These are phyloP conservation scores for Actinia equina DNA, from an alignment of 64 coral and sea anemone species.

Conservation along the genomic window DNA sequence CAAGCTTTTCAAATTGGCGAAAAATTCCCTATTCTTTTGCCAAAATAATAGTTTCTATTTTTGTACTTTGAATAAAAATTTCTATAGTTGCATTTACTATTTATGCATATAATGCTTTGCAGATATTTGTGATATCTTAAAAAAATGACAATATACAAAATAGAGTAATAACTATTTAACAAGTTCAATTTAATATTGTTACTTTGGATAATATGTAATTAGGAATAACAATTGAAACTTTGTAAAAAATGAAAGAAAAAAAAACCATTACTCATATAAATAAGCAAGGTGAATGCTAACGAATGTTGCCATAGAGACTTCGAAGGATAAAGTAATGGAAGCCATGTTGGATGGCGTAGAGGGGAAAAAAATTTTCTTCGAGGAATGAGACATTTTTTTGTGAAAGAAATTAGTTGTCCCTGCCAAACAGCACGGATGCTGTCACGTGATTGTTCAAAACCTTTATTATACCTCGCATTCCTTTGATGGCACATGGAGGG, in stretches of 20 bases:
- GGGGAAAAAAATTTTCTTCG: too few relatives aligned
- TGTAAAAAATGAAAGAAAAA: too few relatives aligned
- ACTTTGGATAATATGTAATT: background rate
- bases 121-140: conserved; percentile 15
- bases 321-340: too few relatives aligned
- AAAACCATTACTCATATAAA: too few relatives aligned
- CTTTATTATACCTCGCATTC: too few relatives aligned
- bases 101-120: conserved; percentile 25
- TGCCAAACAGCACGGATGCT: too few relatives aligned
- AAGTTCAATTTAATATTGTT: conserved; percentile 3
- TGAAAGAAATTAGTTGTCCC: too few relatives aligned
- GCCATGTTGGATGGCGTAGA: too few relatives aligned
- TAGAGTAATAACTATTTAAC: conserved; percentile 30
- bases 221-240: background rate
- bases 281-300: too few relatives aligned
- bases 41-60: background rate
- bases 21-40: background rate
- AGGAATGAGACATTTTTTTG: too few relatives aligned
- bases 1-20: background rate
- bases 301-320: too few relatives aligned
- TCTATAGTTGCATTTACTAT: conserved; percentile 19
- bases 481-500: too few relatives aligned
- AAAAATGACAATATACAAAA: conserved; percentile 1
- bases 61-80: conserved; percentile 7
- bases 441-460: background rate